Conservation (phyloP, 2,113 vertebrate genomes). For the Apodemus sylvaticus region DNA sequence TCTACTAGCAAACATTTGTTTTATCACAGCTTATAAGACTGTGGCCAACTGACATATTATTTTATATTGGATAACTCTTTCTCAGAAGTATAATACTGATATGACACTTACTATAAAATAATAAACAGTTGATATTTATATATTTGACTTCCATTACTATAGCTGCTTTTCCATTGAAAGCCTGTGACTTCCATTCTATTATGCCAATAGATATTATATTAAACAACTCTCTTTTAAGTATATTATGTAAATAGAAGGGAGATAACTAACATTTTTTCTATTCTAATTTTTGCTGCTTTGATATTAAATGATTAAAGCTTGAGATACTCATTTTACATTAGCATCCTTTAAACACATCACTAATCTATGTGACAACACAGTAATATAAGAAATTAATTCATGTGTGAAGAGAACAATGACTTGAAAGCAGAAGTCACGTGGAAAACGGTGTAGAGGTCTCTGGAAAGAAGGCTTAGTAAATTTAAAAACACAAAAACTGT, state of each 20-base stretch:
- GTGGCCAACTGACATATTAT: neutral
- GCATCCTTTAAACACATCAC: neutral
- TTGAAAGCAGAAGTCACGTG: neutral
- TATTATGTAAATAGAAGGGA: neutral
- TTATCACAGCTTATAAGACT: neutral
- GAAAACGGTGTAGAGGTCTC: neutral
- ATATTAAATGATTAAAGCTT: neutral
- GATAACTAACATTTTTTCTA: neutral
- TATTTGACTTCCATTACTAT: conserved; percentile 5
- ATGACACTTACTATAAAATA: conserved; percentile 38
- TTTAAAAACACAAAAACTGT: neutral
- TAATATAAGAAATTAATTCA: neutral
- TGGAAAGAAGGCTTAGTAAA: neutral
- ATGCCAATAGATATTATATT: conserved; percentile 1
- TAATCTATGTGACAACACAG: neutral
- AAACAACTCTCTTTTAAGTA: neutral
- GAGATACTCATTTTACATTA: neutral
- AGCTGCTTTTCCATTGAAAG: neutral
- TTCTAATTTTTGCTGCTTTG: neutral
- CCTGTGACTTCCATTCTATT: neutral
- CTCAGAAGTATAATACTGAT: neutral
- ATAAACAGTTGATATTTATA: conserved; percentile 35
- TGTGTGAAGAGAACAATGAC: neutral
- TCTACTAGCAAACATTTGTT: neutral
- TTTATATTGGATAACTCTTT: neutral